phyloP scores from a whole-genome alignment of 1,140 invertebrate species.

The Sarcophaga peregrina region DNA sequence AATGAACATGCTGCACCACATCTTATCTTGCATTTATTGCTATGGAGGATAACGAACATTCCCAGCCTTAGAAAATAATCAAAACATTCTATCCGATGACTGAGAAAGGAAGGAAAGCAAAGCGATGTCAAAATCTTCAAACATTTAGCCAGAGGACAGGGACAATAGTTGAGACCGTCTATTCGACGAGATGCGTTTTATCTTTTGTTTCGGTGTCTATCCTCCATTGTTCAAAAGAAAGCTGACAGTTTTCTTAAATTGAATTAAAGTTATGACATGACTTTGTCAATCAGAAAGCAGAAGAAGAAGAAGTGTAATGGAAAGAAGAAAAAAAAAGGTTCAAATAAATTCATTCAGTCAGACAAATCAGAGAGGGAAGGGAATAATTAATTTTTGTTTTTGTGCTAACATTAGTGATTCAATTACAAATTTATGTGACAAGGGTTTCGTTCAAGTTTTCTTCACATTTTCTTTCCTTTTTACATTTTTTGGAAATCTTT shows the following conservation, averaged over 20 bases:
- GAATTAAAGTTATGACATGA: conserved; percentile 65
- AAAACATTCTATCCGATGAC: neutral
- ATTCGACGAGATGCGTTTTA: neutral
- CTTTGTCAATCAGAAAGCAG: conserved; percentile 59
- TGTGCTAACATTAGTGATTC: conserved; percentile 6
- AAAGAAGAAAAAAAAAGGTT: conserved; percentile 13
- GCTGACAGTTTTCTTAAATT: conserved; percentile 28
- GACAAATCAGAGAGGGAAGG: neutral
- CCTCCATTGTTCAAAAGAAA: neutral
- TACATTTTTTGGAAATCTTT: neutral
- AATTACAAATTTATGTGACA: conserved; percentile 42
- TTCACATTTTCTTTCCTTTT: neutral
- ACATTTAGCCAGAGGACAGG: neutral
- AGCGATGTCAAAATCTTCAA: conserved; percentile 10
- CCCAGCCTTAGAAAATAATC: neutral
- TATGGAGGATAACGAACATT: neutral
- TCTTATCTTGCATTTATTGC: no score
- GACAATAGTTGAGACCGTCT: neutral
- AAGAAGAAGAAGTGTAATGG: neutral
- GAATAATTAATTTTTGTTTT: conserved; percentile 11
- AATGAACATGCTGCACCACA: no score
- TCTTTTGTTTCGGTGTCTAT: neutral
- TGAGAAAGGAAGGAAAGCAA: neutral
- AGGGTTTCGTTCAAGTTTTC: neutral
- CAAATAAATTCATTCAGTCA: neutral